Base-by-base conservation (phyloP, 1,140 invertebrate species). In the Callitettix versicolor region DNA sequence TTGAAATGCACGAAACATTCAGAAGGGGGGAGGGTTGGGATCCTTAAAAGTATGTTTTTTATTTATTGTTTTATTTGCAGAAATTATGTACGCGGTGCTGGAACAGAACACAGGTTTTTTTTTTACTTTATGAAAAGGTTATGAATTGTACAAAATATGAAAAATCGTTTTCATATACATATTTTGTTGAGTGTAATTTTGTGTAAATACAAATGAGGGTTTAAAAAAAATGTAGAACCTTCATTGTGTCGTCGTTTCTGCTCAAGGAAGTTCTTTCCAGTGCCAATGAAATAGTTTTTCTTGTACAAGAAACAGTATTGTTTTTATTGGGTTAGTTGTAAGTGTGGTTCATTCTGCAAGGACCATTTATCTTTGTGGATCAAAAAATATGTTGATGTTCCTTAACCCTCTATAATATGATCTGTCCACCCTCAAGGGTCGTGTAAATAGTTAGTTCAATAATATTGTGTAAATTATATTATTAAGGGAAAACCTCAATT, bases 1-100 rank as follows among this genome's bases (percentile, higher is more conserved):
- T 57, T 54, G 60, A 62, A 58, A 62, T 62, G 60, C 60, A 62
- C 60, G 58, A 62, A 62, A 62, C 60, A 59, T 62, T 62, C 60
- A 62, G 60, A 62, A 62, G 60, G 58, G 57, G 58, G 60, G 60
- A 59, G 60, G 60, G 60, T 61, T 61, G 50, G 57, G 60, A 58
- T 57, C 50, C 43, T 22, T 30, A 46, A 30, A 30, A 30, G 26
- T 30, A 30, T 30, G 26, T 30, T 30, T 30, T 30, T 49, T 15
- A 26, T 42, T 36, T 24, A 49, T 50, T 43, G 46, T 55, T 20
- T 53, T 44, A 53, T 53, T 38, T 24, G 40, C 52, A 53, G 40
- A 24, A 46, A 46, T 11, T 24, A 46, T 46, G 3, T 18, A 46
- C 3, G 6, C 3, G 26, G 21, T 46, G 18, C 21, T 24, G 26